Base-by-base conservation (phyloP, 1,140 invertebrate species). In the Drosophila lacertosa region DNA sequence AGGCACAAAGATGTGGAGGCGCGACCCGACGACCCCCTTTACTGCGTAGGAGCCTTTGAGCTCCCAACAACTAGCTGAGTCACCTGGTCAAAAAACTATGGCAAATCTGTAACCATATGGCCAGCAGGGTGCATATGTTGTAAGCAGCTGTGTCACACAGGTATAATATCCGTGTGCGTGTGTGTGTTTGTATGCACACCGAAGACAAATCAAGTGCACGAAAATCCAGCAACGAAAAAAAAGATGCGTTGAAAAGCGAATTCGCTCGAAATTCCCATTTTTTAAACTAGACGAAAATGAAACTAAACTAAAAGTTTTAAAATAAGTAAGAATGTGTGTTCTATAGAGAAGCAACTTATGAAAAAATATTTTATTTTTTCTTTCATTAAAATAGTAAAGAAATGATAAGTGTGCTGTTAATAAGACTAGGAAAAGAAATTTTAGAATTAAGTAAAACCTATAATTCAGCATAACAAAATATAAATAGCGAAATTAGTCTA, bases 101-200 rank as follows among this genome's bases (percentile, higher is more conserved):
- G 33, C 32, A 33, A 39, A 39, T 51, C n/a, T 24, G 45, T 40
- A 40, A 13, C 45, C 47, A 62, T 62, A 62, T 62, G 59, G 47
- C 47, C 59, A 63, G 20, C 47, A 40, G 35, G 18, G 24, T 37
- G 47, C 48, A 51, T 42, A 33, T 32, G 37, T 51, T 44, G 15
- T 33, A 24, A 60, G 5, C 10, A 16, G 16, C 15, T 24, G 13
- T 13, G 20, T 32, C n/a, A 11, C 39, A 42, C 11, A 15, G 39
- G 7, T 16, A 18, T 3, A 60, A 9, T 18, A 11, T 26, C 3
- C 6, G 22, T 40, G 22, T 10, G 15, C 20, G 35, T 39, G 35
- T 33, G 9, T 13, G 13, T 33, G 26, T 44, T 4, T 35, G 26
- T 44, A 29, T n/a, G 4, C 20, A 22, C 44, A 40, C 33, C 33